Conservation (phyloP, 2,797 vertebrate genomes). For the Coendou prehensilis region DNA sequence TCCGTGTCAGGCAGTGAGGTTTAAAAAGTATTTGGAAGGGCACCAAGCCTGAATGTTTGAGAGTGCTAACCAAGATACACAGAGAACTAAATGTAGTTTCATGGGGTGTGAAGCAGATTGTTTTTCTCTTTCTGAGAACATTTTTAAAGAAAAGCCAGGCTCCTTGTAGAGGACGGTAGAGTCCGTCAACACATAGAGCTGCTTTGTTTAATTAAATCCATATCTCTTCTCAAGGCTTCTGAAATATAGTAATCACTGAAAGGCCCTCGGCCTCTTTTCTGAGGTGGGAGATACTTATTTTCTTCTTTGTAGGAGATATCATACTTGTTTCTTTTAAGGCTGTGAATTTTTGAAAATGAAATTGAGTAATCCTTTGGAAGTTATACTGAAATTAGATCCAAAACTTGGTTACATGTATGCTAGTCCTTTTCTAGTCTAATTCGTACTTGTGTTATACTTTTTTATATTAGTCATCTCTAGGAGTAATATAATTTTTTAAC, state of each 20-base stretch:
- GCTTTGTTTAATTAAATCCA: slow-evolving; percentile 69
- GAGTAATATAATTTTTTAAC: slow-evolving; percentile 38
- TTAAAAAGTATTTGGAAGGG: slow-evolving; percentile 68
- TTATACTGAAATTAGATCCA: slow-evolving; percentile 17
- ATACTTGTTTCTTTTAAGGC: slow-evolving; percentile 9
- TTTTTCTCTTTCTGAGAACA: slow-evolving; percentile 21
- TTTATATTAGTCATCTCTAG: background rate
- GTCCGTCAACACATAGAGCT: slow-evolving; percentile 18
- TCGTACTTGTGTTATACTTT: background rate
- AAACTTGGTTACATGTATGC: background rate
- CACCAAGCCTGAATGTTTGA: slow-evolving; percentile 62
- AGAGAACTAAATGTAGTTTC: slow-evolving; percentile 50
- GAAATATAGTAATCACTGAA: slow-evolving; percentile 20
- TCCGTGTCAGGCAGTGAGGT: background rate
- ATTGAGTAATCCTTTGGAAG: background rate
- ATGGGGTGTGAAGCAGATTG: background rate
- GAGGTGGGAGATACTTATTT: background rate
- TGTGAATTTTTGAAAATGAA: slow-evolving; percentile 57
- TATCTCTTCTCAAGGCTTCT: slow-evolving; percentile 61
- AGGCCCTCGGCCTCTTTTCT: background rate
- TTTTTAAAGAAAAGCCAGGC: slow-evolving; percentile 63
- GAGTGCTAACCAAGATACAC: slow-evolving; percentile 35
- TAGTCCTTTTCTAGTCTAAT: background rate
- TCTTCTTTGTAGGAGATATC: background rate
- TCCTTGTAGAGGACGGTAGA: background rate